Base-by-base conservation (phyloP, 2,888 invertebrate species). In the Apocheima hispidaria region DNA sequence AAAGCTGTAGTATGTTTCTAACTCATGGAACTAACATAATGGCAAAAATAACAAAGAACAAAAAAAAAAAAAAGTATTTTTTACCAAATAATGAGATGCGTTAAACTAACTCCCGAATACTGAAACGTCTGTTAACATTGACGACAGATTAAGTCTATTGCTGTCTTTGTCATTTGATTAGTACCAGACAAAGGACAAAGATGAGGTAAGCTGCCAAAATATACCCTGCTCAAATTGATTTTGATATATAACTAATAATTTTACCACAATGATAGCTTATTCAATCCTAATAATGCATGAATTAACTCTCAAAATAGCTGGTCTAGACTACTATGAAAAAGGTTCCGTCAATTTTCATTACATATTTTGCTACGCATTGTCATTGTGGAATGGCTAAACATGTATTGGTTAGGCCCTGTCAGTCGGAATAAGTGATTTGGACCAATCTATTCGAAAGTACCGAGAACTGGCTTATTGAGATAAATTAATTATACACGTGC, bases 401-500 rank as follows among this genome's bases (percentile, higher is more conserved):
- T 14, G 36, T 18, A 35, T 58, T 59, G 33, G 41, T 50, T 46
- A 23, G 12, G 20, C n/a, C 20, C 46, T 43, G 61, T 61, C 66
- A 61, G 65, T 67, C 57, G 61, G 18, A 61, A 74, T 70, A 72
- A 67, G 64, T 68, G 70, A 74, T 75, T 51, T 51, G 36, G 35
- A 70, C 73, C 79, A 78, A 81, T 79, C 73, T 77, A 71, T 70
- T 71, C 66, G 67, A 76, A 82, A 82, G 74, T 81, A 60, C 44
- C 23, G 44, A 50, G 44, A 54, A 60, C 81, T 75, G 68, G 70
- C 73, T 73, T 66, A 81, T 82, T 75, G 73, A 66, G 66, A 78
- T 82, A 73, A 79, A 83, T 82, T 82, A 81, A 83, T 83, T 82
- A 84, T 82, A 78, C 78, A 83, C 71, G 76, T 78, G 71, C 69